phyloP scores from a whole-genome alignment of 2,113 vertebrate genomes.

The Mesitornis unicolor region DNA sequence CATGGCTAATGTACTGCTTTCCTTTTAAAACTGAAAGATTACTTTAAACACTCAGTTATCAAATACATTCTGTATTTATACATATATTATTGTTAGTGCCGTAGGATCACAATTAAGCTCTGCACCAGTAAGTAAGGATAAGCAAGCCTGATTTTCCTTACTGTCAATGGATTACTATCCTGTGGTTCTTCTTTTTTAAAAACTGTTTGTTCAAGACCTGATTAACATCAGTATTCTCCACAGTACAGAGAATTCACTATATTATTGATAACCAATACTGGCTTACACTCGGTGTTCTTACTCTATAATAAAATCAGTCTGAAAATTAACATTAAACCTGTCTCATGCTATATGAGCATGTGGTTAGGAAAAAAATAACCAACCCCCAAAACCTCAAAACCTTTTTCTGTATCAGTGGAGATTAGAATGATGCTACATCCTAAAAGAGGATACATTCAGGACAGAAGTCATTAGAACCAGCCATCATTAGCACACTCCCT shows the following conservation, averaged over 20 bases:
- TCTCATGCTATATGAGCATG: neutral
- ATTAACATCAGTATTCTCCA: neutral
- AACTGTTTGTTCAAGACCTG: neutral
- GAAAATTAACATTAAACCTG: neutral
- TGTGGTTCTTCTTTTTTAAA: neutral
- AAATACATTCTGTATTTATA: conserved; percentile 19
- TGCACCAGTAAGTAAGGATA: neutral
- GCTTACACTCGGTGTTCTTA: neutral
- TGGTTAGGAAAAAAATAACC: neutral
- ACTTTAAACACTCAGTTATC: neutral
- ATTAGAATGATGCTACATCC: neutral
- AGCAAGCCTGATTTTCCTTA: conserved; percentile 4
- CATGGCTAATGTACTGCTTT: neutral
- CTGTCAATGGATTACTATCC: neutral
- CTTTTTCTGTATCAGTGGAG: neutral
- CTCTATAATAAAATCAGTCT: neutral
- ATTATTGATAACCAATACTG: neutral
- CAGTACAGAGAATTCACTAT: neutral
- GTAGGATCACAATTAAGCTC: neutral
- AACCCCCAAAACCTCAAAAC: neutral
- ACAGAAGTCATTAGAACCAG: neutral
- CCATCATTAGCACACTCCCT: neutral
- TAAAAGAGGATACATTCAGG: neutral
- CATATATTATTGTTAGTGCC: neutral
- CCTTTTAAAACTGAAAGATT: neutral